phyloP scores from a whole-genome alignment of 1,140 invertebrate species.

The Hestina assimilis region DNA sequence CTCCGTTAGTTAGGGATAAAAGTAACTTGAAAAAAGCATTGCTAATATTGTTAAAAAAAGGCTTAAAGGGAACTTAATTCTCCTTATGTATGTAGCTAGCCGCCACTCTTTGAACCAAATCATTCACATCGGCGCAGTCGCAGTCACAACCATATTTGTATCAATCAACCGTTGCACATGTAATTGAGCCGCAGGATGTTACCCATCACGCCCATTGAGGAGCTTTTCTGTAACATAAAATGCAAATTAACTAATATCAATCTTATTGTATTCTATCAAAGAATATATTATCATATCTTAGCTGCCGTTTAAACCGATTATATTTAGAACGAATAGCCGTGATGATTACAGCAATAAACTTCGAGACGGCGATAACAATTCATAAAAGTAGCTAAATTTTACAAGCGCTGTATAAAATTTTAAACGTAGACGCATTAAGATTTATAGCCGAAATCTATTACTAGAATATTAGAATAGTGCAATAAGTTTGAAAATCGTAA shows the following conservation, averaged over 20 bases:
- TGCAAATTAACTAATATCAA: slow-evolving; percentile 20
- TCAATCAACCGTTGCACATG: slow-evolving; percentile 59
- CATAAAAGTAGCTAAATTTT: slow-evolving; percentile 3
- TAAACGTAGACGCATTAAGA: background rate
- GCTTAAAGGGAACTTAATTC: too few species aligned
- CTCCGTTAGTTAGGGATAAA: too few species aligned
- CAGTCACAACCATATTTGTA: slow-evolving; percentile 37
- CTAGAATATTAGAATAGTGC: too few species aligned
- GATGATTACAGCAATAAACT: slow-evolving; percentile 9
- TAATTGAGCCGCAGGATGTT: slow-evolving; percentile 68
- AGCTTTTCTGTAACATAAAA: slow-evolving; percentile 19
- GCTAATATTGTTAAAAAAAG: too few species aligned
- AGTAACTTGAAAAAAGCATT: too few species aligned
- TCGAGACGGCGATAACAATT: background rate
- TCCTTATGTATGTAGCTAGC: background rate
- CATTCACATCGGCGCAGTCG: slow-evolving; percentile 19
- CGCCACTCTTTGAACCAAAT: slow-evolving; percentile 8
- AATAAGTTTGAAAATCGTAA: too few species aligned
- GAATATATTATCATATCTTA: slow-evolving; percentile 7
- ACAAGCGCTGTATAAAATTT: background rate
- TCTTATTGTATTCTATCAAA: slow-evolving; percentile 14
- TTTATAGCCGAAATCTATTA: background rate
- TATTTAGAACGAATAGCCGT: slow-evolving; percentile 8
- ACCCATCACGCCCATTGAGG: slow-evolving; percentile 55
- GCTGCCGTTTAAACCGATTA: background rate